phyloP scores from a whole-genome alignment of 2,888 invertebrate species.

The Pristionchus fissidentatus region DNA sequence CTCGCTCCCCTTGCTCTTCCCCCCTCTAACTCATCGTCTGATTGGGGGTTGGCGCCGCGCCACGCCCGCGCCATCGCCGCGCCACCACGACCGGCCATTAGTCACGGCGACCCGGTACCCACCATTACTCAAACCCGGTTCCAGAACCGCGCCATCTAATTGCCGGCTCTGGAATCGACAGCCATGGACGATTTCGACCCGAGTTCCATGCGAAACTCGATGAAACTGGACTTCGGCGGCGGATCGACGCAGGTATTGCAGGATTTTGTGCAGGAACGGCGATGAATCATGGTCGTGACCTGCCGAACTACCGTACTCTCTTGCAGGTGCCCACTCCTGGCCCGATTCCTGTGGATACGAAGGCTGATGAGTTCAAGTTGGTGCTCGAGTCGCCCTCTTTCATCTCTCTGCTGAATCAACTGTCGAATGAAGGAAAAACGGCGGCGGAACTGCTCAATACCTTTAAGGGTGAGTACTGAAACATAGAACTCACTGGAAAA shows the following conservation, averaged over 20 bases:
- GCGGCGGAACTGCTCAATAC: not conserved
- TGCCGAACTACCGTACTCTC: not conserved
- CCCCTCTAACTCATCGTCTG: not conserved
- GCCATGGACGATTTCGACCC: slow-evolving; percentile 40
- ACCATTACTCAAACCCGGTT: slow-evolving; percentile 10
- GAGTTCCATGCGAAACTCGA: slow-evolving; percentile 32
- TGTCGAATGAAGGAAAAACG: not conserved
- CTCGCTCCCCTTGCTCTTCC: not conserved
- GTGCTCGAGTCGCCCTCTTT: not conserved
- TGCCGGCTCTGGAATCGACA: too few species aligned
- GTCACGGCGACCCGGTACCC: not conserved
- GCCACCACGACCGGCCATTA: too few species aligned
- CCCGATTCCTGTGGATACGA: not conserved
- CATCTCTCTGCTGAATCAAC: slow-evolving; percentile 5
- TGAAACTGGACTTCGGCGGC: slow-evolving; percentile 47
- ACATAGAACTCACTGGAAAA: not conserved
- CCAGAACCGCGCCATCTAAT: not conserved
- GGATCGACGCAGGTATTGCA: not conserved
- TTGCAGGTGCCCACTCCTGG: slow-evolving; percentile 15
- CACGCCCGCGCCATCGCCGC: too few species aligned
- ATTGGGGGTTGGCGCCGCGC: not conserved
- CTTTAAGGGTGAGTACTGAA: not conserved
- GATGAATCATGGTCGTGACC: not conserved
- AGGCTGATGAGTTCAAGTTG: not conserved
- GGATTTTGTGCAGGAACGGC: not conserved